A percentile compares a stretch with the other conserved stretches of the same genome.
These are phyloP conservation scores for Mermis nigrescens DNA, from an alignment of 2,888 invertebrate genomes.

Conservation along the genomic window DNA sequence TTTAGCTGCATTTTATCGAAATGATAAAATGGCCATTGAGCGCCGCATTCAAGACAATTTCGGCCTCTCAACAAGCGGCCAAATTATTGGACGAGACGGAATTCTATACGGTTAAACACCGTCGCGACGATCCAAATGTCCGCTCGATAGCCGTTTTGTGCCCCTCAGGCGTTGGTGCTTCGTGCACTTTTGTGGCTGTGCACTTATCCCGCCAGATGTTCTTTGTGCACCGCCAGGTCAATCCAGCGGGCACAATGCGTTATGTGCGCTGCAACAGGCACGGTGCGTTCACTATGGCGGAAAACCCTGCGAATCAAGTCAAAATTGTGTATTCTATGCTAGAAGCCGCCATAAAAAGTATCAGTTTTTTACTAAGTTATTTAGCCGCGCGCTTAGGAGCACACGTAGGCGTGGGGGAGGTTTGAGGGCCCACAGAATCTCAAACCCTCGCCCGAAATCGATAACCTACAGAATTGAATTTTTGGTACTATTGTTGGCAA, in stretches of 20 bases:
- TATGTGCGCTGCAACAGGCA: not conserved
- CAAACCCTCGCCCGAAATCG: too few species aligned
- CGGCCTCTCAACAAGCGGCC: not conserved
- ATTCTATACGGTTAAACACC: not conserved
- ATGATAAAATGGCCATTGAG: not conserved
- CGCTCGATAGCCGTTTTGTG: not conserved
- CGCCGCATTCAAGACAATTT: too few species aligned
- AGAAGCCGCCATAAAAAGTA: too few species aligned
- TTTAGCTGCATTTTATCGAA: not conserved
- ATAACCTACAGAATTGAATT: too few species aligned
- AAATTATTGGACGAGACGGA: not conserved
- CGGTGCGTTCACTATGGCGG: conserved; percentile 19
- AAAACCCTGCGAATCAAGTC: not conserved
- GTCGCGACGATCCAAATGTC: not conserved
- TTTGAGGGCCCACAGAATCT: too few species aligned
- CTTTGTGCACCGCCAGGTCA: not conserved
- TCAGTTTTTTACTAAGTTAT: too few species aligned
- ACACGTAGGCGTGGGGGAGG: too few species aligned
- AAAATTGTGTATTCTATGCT: not conserved
- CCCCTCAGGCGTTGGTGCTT: not conserved
- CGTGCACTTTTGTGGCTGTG: not conserved
- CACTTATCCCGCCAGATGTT: not conserved
- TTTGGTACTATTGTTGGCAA: too few species aligned
- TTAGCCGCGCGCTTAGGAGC: too few species aligned
- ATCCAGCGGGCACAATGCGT: not conserved